phyloP scores from a whole-genome alignment of 1,140 invertebrate species.

The Bombus consobrinus region DNA sequence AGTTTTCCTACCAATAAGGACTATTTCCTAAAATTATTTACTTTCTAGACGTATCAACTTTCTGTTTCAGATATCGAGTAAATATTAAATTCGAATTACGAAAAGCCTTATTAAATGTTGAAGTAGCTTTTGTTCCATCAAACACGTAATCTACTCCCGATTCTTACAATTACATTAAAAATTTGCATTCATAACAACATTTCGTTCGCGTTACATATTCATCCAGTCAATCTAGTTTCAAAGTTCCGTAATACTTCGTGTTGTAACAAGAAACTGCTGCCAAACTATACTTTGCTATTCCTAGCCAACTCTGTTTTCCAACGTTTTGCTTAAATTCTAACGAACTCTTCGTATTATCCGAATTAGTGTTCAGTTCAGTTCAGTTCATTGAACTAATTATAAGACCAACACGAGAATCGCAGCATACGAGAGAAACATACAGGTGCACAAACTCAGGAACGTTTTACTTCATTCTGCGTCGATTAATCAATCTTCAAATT shows the following conservation, averaged over 20 bases:
- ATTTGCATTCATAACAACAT: background rate
- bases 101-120: background rate
- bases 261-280: background rate
- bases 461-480: background rate
- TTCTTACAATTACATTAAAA: background rate
- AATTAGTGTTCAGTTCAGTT: background rate
- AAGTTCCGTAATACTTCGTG: background rate
- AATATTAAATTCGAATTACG: background rate
- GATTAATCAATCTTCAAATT: background rate
- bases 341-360: background rate
- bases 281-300: background rate
- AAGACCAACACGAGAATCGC: background rate
- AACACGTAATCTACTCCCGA: background rate
- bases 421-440: background rate
- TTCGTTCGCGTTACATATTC: background rate
- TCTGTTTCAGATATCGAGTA: background rate
- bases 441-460: background rate
- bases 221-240: background rate
- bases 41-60: too few species aligned
- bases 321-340: background rate
- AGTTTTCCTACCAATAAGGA: too few species aligned
- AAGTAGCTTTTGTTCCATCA: background rate
- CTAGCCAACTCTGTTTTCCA: background rate
- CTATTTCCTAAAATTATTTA: too few species aligned
- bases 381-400: background rate